A percentile compares a stretch with the other conserved stretches of the same genome.
Conservation (phyloP, 2,113 vertebrate species). For the Nesoenas mayeri region DNA sequence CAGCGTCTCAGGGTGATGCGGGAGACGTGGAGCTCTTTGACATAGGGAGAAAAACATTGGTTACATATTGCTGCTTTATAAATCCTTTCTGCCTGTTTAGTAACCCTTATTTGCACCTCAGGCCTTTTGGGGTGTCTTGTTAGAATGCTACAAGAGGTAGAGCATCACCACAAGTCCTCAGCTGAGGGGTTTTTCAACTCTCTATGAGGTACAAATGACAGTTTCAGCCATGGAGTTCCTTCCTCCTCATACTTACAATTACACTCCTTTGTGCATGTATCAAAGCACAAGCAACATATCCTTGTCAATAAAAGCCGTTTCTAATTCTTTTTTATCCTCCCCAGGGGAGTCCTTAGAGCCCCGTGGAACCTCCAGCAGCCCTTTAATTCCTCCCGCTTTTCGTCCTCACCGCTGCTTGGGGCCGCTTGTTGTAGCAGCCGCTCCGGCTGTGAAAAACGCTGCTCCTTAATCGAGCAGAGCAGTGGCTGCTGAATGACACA, state of each 20-base stretch:
- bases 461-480: conserved; percentile 14
- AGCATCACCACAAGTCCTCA: not conserved
- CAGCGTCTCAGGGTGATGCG: not conserved
- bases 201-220: not conserved
- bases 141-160: not conserved
- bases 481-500: conserved; percentile 18
- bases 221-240: not conserved
- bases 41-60: fast-evolving
- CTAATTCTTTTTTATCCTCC: conserved; percentile 47
- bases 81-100: not conserved
- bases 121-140: not conserved
- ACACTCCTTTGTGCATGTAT: not conserved
- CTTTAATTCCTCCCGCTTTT: conserved; percentile 34
- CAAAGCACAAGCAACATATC: not conserved
- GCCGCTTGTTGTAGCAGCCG: not conserved
- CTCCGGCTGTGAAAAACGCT: not conserved
- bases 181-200: not conserved
- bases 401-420: not conserved
- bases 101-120: not conserved
- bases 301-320: conserved; percentile 13
- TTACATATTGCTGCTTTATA: not conserved
- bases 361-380: not conserved
- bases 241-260: not conserved
- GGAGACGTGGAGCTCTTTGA: not conserved
- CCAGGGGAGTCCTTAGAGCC: not conserved